Base-by-base conservation (phyloP, 1,140 invertebrate genomes). In the Chelonus insularis region DNA sequence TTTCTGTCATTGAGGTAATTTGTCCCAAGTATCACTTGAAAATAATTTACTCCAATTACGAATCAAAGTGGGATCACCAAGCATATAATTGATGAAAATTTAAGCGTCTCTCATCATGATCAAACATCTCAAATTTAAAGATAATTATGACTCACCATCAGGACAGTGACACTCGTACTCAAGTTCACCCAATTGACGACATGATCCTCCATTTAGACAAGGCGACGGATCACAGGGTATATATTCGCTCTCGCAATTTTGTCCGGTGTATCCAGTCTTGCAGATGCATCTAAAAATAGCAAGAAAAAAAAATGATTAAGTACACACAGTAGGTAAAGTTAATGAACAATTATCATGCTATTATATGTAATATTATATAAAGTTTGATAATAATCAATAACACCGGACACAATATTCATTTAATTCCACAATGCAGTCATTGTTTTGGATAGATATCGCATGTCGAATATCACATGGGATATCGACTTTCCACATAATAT, bases 151-250 rank as follows among this genome's bases (percentile, higher is more conserved):
- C 89, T 90, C 84, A 97, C 95, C 93, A 76, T 86, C 87, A 72
- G 88, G 91, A 84, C 92, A 97, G 68, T 85, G 87, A 81, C 91
- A 95, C 70, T 91, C 89, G 82, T 95, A 96, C 68, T 85, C 86
- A 47, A 94, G 84, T 66, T 86, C 85, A 74, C 90, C 91, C 59
- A 89, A 76, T 69, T 87, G 84, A 47, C 84, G 85, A 81, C 95
- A 97, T 18, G 84, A 85, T 63, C 94, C 96, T 45, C 91, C 94
- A 79, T 98, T 96, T 68, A 86, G 80, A 77, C 95, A 97, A 1
- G 94, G 92, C 47, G 89, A 94, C 3, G 94, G 93, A 68, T 94
- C 86, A 78, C 94, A 96, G 1, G 94, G 94, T 60, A 95, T 88
- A 76, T 95, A 96, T 66, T 91, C 88, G 72, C 85, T 91, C 77